Percentiles rank a stretch among this genome's conserved stretches.
Conservation (phyloP, 2,113 vertebrate species). For the Corapipo altera region DNA sequence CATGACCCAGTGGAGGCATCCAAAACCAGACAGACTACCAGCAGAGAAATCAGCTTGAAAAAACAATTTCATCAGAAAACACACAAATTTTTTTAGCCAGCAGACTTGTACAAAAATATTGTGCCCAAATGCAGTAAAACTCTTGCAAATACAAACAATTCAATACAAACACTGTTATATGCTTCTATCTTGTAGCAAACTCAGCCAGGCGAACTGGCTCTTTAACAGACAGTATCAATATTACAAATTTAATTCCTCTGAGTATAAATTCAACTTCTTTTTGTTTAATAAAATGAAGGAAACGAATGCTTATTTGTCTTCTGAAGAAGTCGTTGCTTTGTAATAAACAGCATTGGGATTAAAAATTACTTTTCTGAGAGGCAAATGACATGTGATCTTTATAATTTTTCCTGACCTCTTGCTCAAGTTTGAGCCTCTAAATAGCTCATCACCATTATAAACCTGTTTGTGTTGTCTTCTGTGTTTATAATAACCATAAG, state of each 20-base stretch:
- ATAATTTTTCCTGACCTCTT: not conserved
- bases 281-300: not conserved
- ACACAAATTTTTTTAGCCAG: not conserved
- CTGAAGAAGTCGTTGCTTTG: not conserved
- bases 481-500: constrained; percentile 1
- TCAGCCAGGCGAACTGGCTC: not conserved
- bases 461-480: not conserved
- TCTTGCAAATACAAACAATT: not conserved
- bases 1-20: not conserved
- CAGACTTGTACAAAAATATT: not conserved
- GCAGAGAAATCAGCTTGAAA: not conserved
- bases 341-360: not conserved
- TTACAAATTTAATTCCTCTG: not conserved
- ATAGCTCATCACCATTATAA: not conserved
- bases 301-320: not conserved
- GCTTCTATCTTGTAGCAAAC: not conserved
- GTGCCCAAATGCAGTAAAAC: not conserved
- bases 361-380: not conserved
- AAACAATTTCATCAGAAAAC: not conserved
- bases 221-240: not conserved
- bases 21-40: not conserved
- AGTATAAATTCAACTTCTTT: not conserved
- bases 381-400: not conserved
- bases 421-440: not conserved
- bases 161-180: not conserved